Evolutionary conservation across 2,888 invertebrate genomes (phyloP).

Genomic region (Oscheius myriophilus): DNA sequence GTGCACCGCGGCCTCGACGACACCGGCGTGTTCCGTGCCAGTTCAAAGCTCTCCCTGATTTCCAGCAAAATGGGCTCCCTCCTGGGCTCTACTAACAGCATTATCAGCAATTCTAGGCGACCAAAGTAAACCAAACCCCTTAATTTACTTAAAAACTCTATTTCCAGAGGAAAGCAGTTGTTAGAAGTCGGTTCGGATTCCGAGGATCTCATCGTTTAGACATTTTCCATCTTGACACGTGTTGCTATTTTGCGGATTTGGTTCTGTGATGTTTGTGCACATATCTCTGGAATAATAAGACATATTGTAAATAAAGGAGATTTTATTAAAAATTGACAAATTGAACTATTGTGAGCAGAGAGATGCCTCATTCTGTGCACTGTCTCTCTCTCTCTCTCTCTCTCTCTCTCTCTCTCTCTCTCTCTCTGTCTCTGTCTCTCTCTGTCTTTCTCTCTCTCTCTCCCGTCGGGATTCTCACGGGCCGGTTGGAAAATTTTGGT

Average conservation of each 20-base stretch:
- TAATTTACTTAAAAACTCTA: neutral
- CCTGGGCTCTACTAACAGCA: conserved; percentile 37
- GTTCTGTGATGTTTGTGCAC: too few species aligned
- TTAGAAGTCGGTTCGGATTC: conserved; percentile 39
- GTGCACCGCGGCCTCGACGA: conserved; percentile 85
- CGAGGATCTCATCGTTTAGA: conserved; percentile 47
- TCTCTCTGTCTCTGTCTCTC: too few species aligned
- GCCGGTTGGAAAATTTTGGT: too few species aligned
- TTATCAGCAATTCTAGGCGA: conserved; percentile 8
- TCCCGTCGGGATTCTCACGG: too few species aligned
- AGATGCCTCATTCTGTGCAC: too few species aligned
- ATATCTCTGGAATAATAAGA: too few species aligned
- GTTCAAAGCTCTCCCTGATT: conserved; percentile 41
- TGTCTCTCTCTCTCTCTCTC: too few species aligned
- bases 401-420: too few species aligned
- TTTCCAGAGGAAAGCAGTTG: conserved; percentile 29
- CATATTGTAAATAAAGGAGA: too few species aligned
- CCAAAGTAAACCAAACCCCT: neutral
- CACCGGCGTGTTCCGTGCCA: conserved; percentile 36
- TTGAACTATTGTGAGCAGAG: too few species aligned
- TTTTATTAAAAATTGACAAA: too few species aligned
- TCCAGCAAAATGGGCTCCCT: conserved; percentile 37
- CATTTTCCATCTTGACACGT: conserved; percentile 5
- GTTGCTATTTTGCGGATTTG: conserved; percentile 9
- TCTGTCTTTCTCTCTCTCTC: too few species aligned